Base-by-base conservation (phyloP, 2,113 vertebrate genomes). In the Notothenia coriiceps region DNA sequence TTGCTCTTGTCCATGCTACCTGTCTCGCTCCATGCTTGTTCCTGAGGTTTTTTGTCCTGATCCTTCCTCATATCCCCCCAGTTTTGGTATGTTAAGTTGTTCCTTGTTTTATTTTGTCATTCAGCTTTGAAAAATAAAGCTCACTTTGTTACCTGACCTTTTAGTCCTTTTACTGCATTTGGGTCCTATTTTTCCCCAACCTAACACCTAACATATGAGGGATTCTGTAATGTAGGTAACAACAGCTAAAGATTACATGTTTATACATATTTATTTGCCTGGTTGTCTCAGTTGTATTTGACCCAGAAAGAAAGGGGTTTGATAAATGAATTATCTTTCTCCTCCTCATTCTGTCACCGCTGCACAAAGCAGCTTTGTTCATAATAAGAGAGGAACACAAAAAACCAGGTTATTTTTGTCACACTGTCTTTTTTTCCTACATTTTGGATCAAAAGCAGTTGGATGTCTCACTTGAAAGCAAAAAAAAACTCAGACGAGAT, bases 341-440 rank as follows among this genome's bases (percentile, higher is more conserved):
- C 49, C 68, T 68, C 50, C 49, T 82, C 66, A 57, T 71, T 71
- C 84, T 75, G 75, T 82, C 79, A 82, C 13, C 7, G 8, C 66
- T 51, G 52, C 2, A 61, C 74, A 74, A 70, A 62, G 61, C 6
- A 10, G 67, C 50, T 68, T 52, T 47, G 25, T 56, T 61, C 9
- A 2, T 69, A 63, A 54, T 43, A 47, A 77, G 59, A 60, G 6
- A 51, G 12, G 1, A 63, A 5, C 9, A 46, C 59, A 3, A 33
- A 52, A 52, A 69, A 55, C 1, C 0, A n/a, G 43, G 47, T 70
- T 75, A 60, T 76, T 63, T 76, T 54, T 79, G 15, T 71, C 22
- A 63, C 10, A 12, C 11, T 70, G 44, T 65, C 63, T 62, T 51
- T 52, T 71, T 47, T 17, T 33, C 1, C 17, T 33, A 2, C 18